Evolutionary conservation across 2,113 vertebrate genomes (phyloP).

Genomic region (Asarcornis scutulata): DNA sequence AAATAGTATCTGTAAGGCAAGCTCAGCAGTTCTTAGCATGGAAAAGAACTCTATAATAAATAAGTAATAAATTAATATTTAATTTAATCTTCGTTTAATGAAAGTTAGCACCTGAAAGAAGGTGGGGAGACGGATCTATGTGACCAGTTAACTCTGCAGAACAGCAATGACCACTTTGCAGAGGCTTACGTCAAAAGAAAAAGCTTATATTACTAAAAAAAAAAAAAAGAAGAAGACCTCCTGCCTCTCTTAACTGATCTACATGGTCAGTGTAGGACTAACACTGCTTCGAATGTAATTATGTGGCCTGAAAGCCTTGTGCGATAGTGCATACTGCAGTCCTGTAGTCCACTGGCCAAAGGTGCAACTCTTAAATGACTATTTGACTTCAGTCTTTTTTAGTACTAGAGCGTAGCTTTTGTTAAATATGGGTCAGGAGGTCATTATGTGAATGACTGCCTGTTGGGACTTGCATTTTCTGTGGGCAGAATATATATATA

Average conservation of each 20-base stretch:
- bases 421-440: conserved; percentile 44
- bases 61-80: conserved; percentile 65
- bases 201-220: background rate
- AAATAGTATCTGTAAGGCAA: conserved; percentile 20
- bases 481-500: background rate
- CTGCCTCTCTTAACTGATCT: background rate
- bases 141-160: conserved; percentile 1
- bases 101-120: conserved; percentile 42
- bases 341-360: conserved; percentile 17
- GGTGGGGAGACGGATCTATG: background rate
- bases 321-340: background rate
- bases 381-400: background rate
- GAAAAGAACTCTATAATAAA: conserved; percentile 45
- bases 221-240: background rate
- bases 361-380: conserved; percentile 19
- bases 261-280: background rate
- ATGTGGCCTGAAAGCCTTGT: background rate
- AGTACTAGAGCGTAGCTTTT: conserved; percentile 6
- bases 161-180: background rate
- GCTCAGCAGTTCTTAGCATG: conserved; percentile 47
- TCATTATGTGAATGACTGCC: conserved; percentile 24
- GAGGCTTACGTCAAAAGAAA: background rate
- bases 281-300: background rate
- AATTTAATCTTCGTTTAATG: conserved; percentile 36
- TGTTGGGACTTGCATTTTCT: conserved; percentile 14